Evolutionary conservation across 1,140 invertebrate species (phyloP).

Genomic region (Thaumetopoea pityocampa): DNA sequence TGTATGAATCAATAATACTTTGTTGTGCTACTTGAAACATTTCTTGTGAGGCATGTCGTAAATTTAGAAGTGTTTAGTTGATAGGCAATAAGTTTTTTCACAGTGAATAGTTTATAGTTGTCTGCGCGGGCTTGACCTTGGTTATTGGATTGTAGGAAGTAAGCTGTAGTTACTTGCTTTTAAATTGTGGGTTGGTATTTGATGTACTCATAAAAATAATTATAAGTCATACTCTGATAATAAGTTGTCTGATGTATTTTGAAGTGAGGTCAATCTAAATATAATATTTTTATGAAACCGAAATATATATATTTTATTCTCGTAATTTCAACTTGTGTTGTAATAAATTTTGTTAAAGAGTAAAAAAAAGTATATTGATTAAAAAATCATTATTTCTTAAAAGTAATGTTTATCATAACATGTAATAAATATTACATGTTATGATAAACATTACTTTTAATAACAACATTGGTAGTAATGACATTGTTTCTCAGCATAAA

Average conservation of each 20-base stretch:
- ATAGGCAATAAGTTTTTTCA: conserved; percentile 64
- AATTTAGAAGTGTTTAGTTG: conserved; percentile 25
- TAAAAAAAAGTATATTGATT: conserved; percentile 2
- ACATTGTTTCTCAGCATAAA: not conserved
- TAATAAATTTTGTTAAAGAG: too few relatives aligned
- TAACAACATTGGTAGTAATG: not conserved
- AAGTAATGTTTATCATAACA: conserved; percentile 7
- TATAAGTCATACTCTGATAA: conserved; percentile 56
- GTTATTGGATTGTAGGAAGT: conserved; percentile 75
- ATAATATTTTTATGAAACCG: too few relatives aligned
- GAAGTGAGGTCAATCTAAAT: conserved; percentile 29
- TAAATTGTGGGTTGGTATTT: conserved; percentile 74
- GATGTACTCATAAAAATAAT: conserved; percentile 71
- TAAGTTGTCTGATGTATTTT: conserved; percentile 38
- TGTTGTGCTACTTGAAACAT: conserved; percentile 4
- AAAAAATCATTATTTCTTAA: conserved; percentile 9
- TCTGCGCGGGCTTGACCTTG: conserved; percentile 67
- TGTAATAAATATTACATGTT: conserved; percentile 2
- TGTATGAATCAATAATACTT: conserved; percentile 11
- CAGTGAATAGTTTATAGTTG: conserved; percentile 65
- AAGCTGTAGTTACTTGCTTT: conserved; percentile 71
- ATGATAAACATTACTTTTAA: not conserved
- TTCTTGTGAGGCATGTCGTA: conserved; percentile 8
- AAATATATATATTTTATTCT: too few relatives aligned
- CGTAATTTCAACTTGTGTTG: too few relatives aligned